Evolutionary conservation across 2,888 invertebrate species (phyloP), one percentile per base, ranked within the genome.

Genomic region (Melipona beecheii): DNA sequence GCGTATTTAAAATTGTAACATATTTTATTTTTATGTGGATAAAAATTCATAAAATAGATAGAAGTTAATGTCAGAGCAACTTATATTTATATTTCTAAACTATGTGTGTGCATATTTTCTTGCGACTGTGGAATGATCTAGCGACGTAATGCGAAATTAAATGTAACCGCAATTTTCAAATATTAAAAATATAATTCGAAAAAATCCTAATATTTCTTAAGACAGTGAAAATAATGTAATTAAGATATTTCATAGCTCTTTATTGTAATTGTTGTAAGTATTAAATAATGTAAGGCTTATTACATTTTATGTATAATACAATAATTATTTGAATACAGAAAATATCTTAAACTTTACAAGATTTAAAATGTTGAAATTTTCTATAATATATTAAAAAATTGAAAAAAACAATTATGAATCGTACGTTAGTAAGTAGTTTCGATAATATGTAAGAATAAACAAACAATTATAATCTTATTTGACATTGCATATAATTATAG

Each of bases 211-310:
- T 62, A 36, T 21, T 31, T 64, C 21, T 27, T 31, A 64, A 64
- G 19, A 64, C 2, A 31, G 2, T 62, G 11, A 13, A 27, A 64
- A 64, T 64, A 31, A 56, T 56, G 4, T 4, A 31, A 62, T 31
- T 31, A 24, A 31, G 19, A 68, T 60, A 31, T 73, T 79, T 68
- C 49, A 31, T 31, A 79, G n/a, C 17, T 54, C 31, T 78, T 76
- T 81, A 62, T 81, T 81, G 21, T 60, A 75, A 75, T 78, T 62
- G 52, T 54, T 27, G n/a, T 49, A 80, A 31, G 66, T 85, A 71
- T 70, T 69, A 54, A 27, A 21, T 69, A n/a, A 60, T 31, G 13
- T 24, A 64, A 2, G n/a, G 19, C 27, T 27, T 27, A 31, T 56
- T 69, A 69, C 52, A 69, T 31, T 31, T 69, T 13, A 49, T 27